Evolutionary conservation across 2,888 invertebrate species (phyloP).

Genomic region (Drosophila antonietae): DNA sequence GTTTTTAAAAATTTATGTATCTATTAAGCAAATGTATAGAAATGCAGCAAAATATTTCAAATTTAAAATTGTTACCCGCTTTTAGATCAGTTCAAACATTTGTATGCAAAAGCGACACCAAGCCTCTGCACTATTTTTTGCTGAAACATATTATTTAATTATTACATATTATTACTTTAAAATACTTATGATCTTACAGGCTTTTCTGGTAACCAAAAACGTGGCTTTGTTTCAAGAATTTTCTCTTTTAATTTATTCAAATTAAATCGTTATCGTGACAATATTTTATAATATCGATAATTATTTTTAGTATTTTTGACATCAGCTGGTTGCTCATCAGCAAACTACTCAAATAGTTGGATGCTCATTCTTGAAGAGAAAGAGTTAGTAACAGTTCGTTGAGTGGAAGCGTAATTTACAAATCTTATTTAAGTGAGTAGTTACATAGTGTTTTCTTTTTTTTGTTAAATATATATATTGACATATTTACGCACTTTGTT

Average conservation of each 20-base stretch:
- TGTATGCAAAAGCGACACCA: too few relatives aligned
- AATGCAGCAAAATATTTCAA: not conserved
- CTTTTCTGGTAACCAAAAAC: not conserved
- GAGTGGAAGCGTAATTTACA: constrained; percentile 23
- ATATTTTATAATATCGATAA: constrained; percentile 13
- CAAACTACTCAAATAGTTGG: constrained; percentile 21
- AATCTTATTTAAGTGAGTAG: constrained; percentile 44
- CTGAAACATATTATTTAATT: not conserved
- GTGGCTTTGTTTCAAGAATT: not conserved
- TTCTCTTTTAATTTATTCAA: constrained; percentile 1
- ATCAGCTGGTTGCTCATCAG: constrained; percentile 19
- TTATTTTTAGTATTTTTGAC: not conserved
- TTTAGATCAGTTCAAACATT: too few relatives aligned
- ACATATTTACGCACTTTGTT: constrained; percentile 6
- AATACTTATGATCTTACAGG: not conserved
- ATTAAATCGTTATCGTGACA: constrained; percentile 8
- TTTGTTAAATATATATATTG: constrained; percentile 7
- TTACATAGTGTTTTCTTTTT: constrained; percentile 22
- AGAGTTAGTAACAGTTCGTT: constrained; percentile 35
- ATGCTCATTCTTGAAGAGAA: constrained; percentile 36
- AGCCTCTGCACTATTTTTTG: not conserved
- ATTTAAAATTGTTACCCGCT: not conserved
- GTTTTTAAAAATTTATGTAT: too few relatives aligned
- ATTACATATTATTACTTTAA: not conserved
- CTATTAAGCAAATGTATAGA: too few relatives aligned